Evolutionary conservation across 2,797 vertebrate genomes (phyloP), one percentile per base, ranked within the genome.

Genomic region (Alcedo atthis): DNA sequence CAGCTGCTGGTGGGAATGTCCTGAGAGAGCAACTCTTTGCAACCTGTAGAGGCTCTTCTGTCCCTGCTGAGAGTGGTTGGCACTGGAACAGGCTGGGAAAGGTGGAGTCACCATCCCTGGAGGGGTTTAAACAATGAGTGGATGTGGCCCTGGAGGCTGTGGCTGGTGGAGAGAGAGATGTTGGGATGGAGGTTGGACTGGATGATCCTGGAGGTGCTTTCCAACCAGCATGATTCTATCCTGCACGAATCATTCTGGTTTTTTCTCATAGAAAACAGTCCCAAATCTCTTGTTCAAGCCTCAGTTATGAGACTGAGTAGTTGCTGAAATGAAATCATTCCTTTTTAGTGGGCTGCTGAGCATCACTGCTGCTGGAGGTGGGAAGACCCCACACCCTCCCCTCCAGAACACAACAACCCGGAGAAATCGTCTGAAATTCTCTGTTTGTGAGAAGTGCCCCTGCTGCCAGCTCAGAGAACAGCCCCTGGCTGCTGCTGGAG

Each of bases 311-410:
- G 35, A 77, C 35, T 42, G 37, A 80, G 28, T 19, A 16, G 18
- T 43, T 82, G 22, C 25, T 83, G 42, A 43, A 48, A 28, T 42
- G 8, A 35, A 64, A 25, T 58, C 1, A 19, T 67, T 68, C 66
- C 15, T 51, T 9, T 30, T 53, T 14, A 66, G 48, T 57, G 30
- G 18, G 4, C 75, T 71, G 21, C 28, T 30, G 20, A 32, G 4
- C 1, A 0, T 49, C 5, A 8, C 53, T 83, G n/a, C 21, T 80
- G 28, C 26, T 33, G 15, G 4, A 40, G 13, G 8, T 3, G 2
- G 8, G 16, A 46, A 51, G 8, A 12, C 7, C 28, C 46, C 16
- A 7, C 4, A 53, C 51, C 70, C 15, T 16, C 15, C 1, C 2
- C 28, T 28, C 28, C 51, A 26, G 10, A 11, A 30, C 26, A 28